A percentile compares a stretch with the other conserved stretches of the same genome.
Conservation (phyloP, 2,113 vertebrate genomes). For the Gobiocypris rarus region DNA sequence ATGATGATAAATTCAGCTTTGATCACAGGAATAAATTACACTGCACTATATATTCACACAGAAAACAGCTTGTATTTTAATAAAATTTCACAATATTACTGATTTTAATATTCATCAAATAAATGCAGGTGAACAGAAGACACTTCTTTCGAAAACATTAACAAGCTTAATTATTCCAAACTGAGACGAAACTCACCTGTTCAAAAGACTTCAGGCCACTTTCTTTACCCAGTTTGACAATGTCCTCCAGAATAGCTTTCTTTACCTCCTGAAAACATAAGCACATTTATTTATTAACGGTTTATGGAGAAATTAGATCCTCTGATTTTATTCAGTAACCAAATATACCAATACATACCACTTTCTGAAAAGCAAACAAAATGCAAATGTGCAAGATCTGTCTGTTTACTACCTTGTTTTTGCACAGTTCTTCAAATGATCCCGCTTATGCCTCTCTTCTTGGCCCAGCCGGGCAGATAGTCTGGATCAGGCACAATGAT, state of each 20-base stretch:
- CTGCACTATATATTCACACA: no score
- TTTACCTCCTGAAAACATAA: conserved; percentile 80
- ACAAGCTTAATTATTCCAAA: no score
- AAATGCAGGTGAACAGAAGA: no score
- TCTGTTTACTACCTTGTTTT: conserved; percentile 78
- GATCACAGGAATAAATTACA: no score
- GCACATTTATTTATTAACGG: background rate
- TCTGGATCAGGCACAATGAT: conserved; percentile 91
- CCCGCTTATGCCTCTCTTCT: conserved; percentile 84
- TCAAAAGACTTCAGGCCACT: conserved; percentile 94
- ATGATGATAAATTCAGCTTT: no score
- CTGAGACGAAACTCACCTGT: conserved; percentile 78
- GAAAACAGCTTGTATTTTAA: no score
- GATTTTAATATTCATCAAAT: no score
- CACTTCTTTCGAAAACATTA: no score
- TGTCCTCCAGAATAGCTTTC: conserved; percentile 85
- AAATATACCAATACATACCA: background rate
- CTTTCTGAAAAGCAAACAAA: background rate
- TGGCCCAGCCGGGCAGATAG: conserved; percentile 81
- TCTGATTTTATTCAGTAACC: background rate
- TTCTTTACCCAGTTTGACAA: conserved; percentile 87
- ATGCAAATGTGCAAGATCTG: background rate
- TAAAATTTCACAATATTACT: no score
- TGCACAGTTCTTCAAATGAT: conserved; percentile 86
- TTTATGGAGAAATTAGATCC: no score